These are phyloP conservation scores for Alviniconcha marisindica DNA, from an alignment of 1,140 invertebrate genomes.

Conservation along the genomic window DNA sequence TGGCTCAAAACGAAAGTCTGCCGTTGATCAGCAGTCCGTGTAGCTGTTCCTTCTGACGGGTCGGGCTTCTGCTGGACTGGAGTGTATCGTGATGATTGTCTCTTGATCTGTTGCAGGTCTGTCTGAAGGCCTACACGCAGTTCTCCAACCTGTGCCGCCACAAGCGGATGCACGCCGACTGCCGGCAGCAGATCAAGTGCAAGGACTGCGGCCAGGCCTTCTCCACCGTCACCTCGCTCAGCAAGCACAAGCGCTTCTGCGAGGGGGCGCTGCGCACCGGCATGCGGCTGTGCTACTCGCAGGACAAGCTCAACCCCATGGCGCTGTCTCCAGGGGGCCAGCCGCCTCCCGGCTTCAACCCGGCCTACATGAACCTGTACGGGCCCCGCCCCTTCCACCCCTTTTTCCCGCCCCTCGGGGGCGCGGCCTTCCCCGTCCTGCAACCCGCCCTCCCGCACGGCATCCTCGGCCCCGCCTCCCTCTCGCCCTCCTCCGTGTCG, in stretches of 20 bases:
- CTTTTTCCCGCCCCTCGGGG: constrained; percentile 64
- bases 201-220: constrained; percentile 94
- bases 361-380: constrained; percentile 67
- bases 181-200: constrained; percentile 82
- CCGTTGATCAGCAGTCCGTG: too few relatives aligned
- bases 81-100: not conserved
- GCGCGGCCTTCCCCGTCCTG: constrained; percentile 55
- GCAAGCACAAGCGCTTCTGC: constrained; percentile 81
- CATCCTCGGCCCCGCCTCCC: constrained; percentile 36
- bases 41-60: too few relatives aligned
- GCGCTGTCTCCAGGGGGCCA: constrained; percentile 51
- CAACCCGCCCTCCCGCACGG: constrained; percentile 37
- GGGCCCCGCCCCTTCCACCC: constrained; percentile 67
- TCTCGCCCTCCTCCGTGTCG: constrained; percentile 50
- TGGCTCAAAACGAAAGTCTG: too few relatives aligned
- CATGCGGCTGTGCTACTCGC: constrained; percentile 53
- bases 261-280: constrained; percentile 76
- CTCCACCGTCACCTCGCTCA: constrained; percentile 87
- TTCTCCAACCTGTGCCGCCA: constrained; percentile 99
- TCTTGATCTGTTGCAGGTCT: constrained; percentile 59
- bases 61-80: too few relatives aligned
- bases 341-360: constrained; percentile 50
- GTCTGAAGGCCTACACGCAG: constrained; percentile 96
- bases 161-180: constrained; percentile 97
- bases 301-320: constrained; percentile 50